phyloP scores from a whole-genome alignment of 1,140 invertebrate genomes.

The Goniozus legneri region DNA sequence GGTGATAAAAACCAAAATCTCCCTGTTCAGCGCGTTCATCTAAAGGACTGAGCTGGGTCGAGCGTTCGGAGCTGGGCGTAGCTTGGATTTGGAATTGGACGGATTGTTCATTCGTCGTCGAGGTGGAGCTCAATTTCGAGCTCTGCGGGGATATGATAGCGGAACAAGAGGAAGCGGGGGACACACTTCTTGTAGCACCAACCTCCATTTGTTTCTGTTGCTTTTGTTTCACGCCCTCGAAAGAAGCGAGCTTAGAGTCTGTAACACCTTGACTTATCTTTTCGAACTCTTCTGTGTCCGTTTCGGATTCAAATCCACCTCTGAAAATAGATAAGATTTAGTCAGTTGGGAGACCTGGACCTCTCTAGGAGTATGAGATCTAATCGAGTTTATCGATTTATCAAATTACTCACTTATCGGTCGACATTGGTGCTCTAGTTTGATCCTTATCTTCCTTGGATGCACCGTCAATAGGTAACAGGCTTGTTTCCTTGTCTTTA shows the following conservation, averaged over 20 bases:
- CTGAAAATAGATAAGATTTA: constrained; percentile 39
- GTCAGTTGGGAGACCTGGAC: too few relatives aligned
- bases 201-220: constrained; percentile 50
- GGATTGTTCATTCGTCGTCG: constrained; percentile 37
- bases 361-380: too few relatives aligned
- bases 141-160: constrained; percentile 44
- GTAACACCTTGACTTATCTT: constrained; percentile 65
- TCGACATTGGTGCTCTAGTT: constrained; percentile 29
- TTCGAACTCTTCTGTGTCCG: constrained; percentile 80
- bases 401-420: too few relatives aligned
- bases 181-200: constrained; percentile 49
- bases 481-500: constrained; percentile 41
- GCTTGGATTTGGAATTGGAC: constrained; percentile 42
- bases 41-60: constrained; percentile 41
- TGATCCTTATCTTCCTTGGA: constrained; percentile 35
- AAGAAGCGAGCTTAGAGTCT: constrained; percentile 47
- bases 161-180: constrained; percentile 43
- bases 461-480: constrained; percentile 31
- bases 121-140: constrained; percentile 40
- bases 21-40: constrained; percentile 41
- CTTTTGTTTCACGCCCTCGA: constrained; percentile 35
- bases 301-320: constrained; percentile 74
- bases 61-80: constrained; percentile 30
- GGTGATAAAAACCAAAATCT: too few relatives aligned
- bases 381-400: too few relatives aligned